phyloP scores from a whole-genome alignment of 2,113 vertebrate genomes.

The Hippocampus abdominalis region DNA sequence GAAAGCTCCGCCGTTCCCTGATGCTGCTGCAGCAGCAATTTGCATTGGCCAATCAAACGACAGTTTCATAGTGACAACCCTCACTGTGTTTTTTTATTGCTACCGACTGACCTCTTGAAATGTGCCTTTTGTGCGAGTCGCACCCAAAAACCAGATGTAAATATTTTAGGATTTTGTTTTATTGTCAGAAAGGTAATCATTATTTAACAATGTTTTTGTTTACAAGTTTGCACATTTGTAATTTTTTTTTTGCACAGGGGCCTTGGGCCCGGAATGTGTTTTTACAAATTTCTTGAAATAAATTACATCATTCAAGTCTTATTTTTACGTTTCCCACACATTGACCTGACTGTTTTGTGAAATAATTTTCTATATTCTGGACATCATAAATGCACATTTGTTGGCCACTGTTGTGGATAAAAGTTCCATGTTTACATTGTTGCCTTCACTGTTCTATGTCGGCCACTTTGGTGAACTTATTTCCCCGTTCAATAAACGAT shows the following conservation, averaged over 20 bases:
- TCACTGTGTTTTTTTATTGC: slow-evolving; percentile 38
- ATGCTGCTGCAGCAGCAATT: slow-evolving; percentile 87
- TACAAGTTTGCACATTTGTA: slow-evolving; percentile 28
- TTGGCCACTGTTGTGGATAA: background rate
- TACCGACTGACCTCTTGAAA: slow-evolving; percentile 17
- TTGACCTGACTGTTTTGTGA: background rate
- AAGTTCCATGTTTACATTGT: slow-evolving; percentile 35
- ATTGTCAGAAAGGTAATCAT: slow-evolving; percentile 22
- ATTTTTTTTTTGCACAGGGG: slow-evolving; percentile 46
- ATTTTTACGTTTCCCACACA: background rate
- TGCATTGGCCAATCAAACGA: slow-evolving; percentile 78
- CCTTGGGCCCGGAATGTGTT: slow-evolving; percentile 7
- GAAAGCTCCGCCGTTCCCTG: slow-evolving; percentile 86
- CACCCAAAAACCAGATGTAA: slow-evolving; percentile 12
- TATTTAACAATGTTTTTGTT: slow-evolving; percentile 23
- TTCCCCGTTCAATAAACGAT: background rate
- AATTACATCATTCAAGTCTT: slow-evolving; percentile 1
- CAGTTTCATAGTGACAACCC: slow-evolving; percentile 24
- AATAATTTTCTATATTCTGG: slow-evolving; percentile 4
- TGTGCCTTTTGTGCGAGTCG: background rate
- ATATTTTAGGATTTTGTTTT: slow-evolving; percentile 30
- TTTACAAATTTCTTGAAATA: slow-evolving; percentile 12
- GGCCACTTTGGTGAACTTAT: slow-evolving; percentile 1
- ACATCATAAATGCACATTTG: background rate
- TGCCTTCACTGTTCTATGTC: background rate